Base-by-base conservation (phyloP, 2,888 invertebrate species). In the Leptothorax acervorum region DNA sequence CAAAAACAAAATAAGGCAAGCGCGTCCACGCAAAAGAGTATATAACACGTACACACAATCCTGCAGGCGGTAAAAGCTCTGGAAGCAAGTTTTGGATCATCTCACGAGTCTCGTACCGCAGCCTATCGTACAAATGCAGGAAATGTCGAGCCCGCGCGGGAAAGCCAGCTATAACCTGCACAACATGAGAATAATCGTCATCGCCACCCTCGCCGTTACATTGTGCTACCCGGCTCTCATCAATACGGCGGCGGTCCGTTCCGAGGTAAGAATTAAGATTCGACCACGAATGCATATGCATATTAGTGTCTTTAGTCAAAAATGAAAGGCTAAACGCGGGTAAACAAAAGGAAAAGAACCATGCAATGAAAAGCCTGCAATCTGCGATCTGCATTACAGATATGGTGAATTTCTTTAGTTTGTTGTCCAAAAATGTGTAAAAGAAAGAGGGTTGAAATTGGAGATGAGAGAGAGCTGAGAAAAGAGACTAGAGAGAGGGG, bases 251-350 rank as follows among this genome's bases (percentile, higher is more conserved):
- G 70, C 5, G 9, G 23, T 81, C 8, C 35, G 12, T 48, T n/a
- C 60, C 12, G 60, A 81, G 79, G 79, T 81, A 81, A 79, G 71
- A 79, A 5, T 23, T 23, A 23, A 23, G 23, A 23, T 65, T 53
- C 28, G 1, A n/a, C 9, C 12, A 28, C 42, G 12, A 53, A 6
- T 63, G n/a, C 4, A 42, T 0, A 23, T 23, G 23, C 23, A 23
- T 23, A 23, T 23, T 23, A 23, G 23, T 23, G 23, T 23, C 23
- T 23, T 23, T n/a, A 60, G 12, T 45, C 5, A 18, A 28, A 31
- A 23, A 51, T 51, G 18, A 18, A 51, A 51, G 18, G 12, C 51
- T 3, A 28, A 57, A 35, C 6, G 1, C 0, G 6, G 0, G 23
- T 23, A 23, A 35, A 35, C 35, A 5, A 6, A 15, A 31, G 28